A percentile compares a stretch with the other conserved stretches of the same genome.
Conservation (phyloP, 2,797 vertebrate species). For the Brachyalestes nurse region DNA sequence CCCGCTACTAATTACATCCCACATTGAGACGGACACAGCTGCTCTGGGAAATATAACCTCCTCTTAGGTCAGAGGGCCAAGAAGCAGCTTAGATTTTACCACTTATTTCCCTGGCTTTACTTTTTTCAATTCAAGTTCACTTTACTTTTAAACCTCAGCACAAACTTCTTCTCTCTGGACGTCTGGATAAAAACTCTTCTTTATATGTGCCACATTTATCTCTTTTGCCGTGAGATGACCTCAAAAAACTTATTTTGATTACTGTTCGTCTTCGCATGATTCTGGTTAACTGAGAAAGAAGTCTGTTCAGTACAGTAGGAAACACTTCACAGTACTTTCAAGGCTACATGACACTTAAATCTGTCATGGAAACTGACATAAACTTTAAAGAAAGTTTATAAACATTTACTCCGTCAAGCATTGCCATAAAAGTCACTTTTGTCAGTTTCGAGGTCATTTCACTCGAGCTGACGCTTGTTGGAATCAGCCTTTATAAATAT, state of each 20-base stretch:
- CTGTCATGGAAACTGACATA: too few relatives aligned
- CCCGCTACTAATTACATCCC: not conserved
- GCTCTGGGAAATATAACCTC: not conserved
- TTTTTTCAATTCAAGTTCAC: too few relatives aligned
- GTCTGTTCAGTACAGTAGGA: not conserved
- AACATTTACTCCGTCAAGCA: too few relatives aligned
- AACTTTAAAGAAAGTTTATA: too few relatives aligned
- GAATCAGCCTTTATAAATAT: too few relatives aligned
- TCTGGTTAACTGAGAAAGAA: not conserved
- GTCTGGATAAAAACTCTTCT: not conserved
- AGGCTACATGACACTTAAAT: too few relatives aligned
- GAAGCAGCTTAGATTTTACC: not conserved
- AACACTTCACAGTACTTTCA: not conserved
- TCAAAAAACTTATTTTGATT: too few relatives aligned
- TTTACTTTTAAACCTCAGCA: not conserved
- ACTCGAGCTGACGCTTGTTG: too few relatives aligned
- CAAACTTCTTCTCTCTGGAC: not conserved
- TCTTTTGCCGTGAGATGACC: not conserved
- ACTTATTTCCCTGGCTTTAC: not conserved
- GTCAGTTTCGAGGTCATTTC: too few relatives aligned
- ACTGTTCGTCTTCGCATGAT: not conserved
- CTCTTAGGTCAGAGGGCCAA: not conserved
- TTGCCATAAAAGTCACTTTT: too few relatives aligned
- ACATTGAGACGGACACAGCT: not conserved
- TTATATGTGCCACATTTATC: too few relatives aligned